Base-by-base conservation (phyloP, 1,140 invertebrate species). In the Macrotrachela quadricornifera region DNA sequence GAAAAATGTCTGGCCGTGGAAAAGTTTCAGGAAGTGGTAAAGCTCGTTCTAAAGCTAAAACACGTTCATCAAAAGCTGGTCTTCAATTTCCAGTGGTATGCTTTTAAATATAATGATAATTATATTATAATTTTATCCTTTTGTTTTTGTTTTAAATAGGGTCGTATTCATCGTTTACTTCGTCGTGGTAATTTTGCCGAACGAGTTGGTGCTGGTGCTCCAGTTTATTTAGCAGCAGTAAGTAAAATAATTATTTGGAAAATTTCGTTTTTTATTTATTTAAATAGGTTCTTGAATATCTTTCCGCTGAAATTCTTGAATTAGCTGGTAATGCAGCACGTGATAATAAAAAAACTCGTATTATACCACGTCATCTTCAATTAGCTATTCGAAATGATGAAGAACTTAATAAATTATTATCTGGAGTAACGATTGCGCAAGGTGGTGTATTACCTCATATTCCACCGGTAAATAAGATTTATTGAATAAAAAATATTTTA, bases 321-420 rank as follows among this genome's bases (percentile, higher is more conserved):
- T 66, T 75, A 66, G 80, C 81, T 37, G 79, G 80, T 6, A 82
- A 84, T 59, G 80, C 80, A n/a, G 82, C 83, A 0, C 61, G 73
- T 43, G 75, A 77, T 63, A 75, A 76, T 63, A 75, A 75, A 56
- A 74, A 71, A 56, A 59, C 46, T 9, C 56, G 58, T 43, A 65
- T 67, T 37, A 63, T 64, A 44, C 65, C 65, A 9, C 57, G 66
- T 16, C 66, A 68, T 57, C 56, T 68, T 17, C 64, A 67, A 57
- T 50, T 68, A 45, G 66, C 66, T 38, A 63, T 69, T 51, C 54
- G 67, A 30, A 69, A 69, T 50, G 67, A 69, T 59, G 67, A 69
- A 54, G 67, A 69, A 55, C 58, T 69, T 47, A 69, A 68, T 59
- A 64, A 65, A 49, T 58, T 68, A n/a, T 55, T 68, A 39, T 60